phyloP scores from a whole-genome alignment of 2,888 invertebrate species.

The Odontomyia ornata region DNA sequence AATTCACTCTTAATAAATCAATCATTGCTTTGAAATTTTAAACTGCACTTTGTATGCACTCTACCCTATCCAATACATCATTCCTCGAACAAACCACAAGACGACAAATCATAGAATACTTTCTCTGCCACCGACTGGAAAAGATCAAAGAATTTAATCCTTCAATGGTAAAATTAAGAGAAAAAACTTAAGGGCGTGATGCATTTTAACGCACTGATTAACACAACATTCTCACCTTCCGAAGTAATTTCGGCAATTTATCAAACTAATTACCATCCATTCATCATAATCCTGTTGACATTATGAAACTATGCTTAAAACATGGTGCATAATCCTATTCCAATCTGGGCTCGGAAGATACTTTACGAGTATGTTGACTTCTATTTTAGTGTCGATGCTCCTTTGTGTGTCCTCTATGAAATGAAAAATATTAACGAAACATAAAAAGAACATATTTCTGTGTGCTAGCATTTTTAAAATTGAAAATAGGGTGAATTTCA shows the following conservation, averaged over 20 bases:
- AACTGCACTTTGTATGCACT: slow-evolving; percentile 8
- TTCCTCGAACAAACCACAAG: slow-evolving; percentile 16
- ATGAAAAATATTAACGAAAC: not conserved
- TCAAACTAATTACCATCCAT: slow-evolving; percentile 46
- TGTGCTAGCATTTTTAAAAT: slow-evolving; percentile 22
- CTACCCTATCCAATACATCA: slow-evolving; percentile 30
- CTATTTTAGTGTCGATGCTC: not conserved
- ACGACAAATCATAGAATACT: slow-evolving; percentile 12
- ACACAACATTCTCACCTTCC: slow-evolving; percentile 49
- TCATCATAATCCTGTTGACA: slow-evolving; percentile 43
- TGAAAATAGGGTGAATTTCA: slow-evolving; percentile 36
- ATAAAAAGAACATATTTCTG: not conserved
- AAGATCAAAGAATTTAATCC: slow-evolving; percentile 36
- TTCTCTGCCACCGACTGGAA: not conserved
- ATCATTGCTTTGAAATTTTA: slow-evolving; percentile 18
- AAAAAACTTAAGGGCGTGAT: slow-evolving; percentile 43
- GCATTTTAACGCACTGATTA: slow-evolving; percentile 46
- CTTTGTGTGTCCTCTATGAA: not conserved
- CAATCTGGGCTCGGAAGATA: not conserved
- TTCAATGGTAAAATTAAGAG: slow-evolving; percentile 47
- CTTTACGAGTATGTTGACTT: not conserved
- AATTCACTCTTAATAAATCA: slow-evolving; percentile 23
- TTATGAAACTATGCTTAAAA: not conserved
- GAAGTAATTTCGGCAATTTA: slow-evolving; percentile 45
- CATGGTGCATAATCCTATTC: not conserved